Evolutionary conservation across 2,797 vertebrate genomes (phyloP), one percentile per base, ranked within the genome.

Genomic region (Sebastes flavidus): DNA sequence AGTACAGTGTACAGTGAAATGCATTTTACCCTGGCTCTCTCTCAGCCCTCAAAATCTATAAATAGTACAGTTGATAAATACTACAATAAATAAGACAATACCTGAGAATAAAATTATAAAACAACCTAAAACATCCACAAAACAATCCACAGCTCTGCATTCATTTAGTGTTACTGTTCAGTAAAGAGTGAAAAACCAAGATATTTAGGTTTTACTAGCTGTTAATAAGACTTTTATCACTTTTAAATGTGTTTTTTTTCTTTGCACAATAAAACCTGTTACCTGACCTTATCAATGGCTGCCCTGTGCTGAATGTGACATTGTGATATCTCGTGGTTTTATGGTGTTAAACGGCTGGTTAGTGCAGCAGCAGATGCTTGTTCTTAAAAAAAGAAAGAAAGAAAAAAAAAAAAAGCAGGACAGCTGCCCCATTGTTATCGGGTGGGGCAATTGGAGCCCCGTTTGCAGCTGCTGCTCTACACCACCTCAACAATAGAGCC

Each of bases 341-440:
- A 30, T 56, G 27, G 86, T 78, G 70, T 91, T 92, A 89, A 94
- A 94, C 89, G 91, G 88, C 91, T 89, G 92, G 91, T 92, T 92
- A 88, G 88, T 86, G 89, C 76, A 52, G 72, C 36, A 96, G 95
- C 96, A 97, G 95, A 96, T 96, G 94, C 94, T 92, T 87, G 84
- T 84, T 90, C 90, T 90, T 82, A 65, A 75, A 71, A 77, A 78
- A 66, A 56, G n/a, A 16, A 29, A 82, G 20, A 52, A 52, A n/a
- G 14, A 52, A 52, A 52, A n/a, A 52, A 49, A 49, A 52, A 76
- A 78, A n/a, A 92, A 93, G 83, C 90, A 68, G 87, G 95, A 95
- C 96, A 96, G 95, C 95, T 97, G 96, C 94, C 93, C 93, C 91
- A 96, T 97, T 97, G 96, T 97, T 96, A 75, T 90, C 74, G 72